These are phyloP conservation scores for Desmodus rotundus DNA, from an alignment of 2,113 vertebrate species.

Conservation along the genomic window DNA sequence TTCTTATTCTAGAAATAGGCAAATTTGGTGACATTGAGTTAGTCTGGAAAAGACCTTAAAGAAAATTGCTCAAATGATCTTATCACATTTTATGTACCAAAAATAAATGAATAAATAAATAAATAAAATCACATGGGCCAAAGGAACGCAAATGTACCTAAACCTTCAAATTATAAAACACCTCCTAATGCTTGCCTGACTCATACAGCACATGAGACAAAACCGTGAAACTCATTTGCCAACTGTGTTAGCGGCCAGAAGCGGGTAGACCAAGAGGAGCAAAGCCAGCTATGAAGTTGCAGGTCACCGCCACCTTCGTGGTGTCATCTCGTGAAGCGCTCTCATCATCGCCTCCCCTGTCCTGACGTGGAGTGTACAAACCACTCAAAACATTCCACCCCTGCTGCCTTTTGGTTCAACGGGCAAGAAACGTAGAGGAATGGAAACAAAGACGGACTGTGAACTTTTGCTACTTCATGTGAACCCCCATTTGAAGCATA, in stretches of 20 bases:
- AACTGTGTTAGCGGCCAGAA: background rate
- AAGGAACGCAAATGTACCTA: background rate
- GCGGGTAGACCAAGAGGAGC: background rate
- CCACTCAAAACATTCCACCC: background rate
- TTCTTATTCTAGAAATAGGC: background rate
- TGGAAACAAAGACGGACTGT: background rate
- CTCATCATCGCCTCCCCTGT: background rate
- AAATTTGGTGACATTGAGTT: background rate
- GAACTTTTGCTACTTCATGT: conserved; percentile 6
- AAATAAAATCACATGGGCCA: background rate
- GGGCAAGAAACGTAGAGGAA: background rate
- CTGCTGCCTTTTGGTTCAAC: background rate
- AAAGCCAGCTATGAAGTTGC: background rate
- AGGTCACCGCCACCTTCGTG: background rate
- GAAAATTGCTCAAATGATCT: background rate
- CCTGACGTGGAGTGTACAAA: background rate
- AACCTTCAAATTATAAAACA: background rate
- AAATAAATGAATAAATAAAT: background rate
- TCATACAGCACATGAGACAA: background rate
- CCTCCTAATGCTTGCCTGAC: background rate
- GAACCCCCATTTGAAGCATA: background rate
- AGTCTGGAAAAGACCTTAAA: background rate
- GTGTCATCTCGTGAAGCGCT: background rate
- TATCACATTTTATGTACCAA: background rate
- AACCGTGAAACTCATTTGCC: background rate